A percentile compares a stretch with the other conserved stretches of the same genome.
These are phyloP conservation scores for Oasisia sp. DNA, from an alignment of 2,888 invertebrate genomes.

Conservation along the genomic window DNA sequence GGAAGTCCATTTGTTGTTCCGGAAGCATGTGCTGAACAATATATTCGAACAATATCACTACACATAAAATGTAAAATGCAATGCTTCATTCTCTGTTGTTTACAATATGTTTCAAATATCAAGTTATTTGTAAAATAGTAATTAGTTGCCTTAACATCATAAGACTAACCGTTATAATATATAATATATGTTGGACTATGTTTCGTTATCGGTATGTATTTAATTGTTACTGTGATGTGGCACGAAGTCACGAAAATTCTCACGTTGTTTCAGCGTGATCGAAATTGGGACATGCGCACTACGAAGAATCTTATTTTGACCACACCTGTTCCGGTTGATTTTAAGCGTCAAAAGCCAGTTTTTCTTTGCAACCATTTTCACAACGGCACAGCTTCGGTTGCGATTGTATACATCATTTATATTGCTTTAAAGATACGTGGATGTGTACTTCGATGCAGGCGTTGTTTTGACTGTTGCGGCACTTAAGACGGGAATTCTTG, in stretches of 20 bases:
- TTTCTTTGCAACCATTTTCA: background rate
- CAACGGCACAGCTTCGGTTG: background rate
- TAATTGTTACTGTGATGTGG: background rate
- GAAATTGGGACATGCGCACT: background rate
- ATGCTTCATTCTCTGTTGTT: background rate
- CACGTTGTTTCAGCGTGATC: background rate
- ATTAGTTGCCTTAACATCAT: background rate
- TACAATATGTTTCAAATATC: background rate
- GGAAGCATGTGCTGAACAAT: slow-evolving; percentile 17
- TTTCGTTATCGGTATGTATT: background rate
- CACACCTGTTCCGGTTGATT: slow-evolving; percentile 17
- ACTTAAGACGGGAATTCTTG: background rate
- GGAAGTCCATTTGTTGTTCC: slow-evolving; percentile 13
- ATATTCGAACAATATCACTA: background rate
- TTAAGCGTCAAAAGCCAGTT: background rate
- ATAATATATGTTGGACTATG: background rate
- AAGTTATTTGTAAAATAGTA: background rate
- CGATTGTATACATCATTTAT: background rate
- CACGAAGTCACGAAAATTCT: background rate
- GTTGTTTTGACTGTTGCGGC: background rate
- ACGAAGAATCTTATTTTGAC: slow-evolving; percentile 17
- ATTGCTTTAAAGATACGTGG: background rate
- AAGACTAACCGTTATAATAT: background rate
- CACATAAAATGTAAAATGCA: background rate
- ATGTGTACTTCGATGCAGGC: background rate